Evolutionary conservation across 2,797 vertebrate species (phyloP).

Genomic region (Aldrovandia affinis): DNA sequence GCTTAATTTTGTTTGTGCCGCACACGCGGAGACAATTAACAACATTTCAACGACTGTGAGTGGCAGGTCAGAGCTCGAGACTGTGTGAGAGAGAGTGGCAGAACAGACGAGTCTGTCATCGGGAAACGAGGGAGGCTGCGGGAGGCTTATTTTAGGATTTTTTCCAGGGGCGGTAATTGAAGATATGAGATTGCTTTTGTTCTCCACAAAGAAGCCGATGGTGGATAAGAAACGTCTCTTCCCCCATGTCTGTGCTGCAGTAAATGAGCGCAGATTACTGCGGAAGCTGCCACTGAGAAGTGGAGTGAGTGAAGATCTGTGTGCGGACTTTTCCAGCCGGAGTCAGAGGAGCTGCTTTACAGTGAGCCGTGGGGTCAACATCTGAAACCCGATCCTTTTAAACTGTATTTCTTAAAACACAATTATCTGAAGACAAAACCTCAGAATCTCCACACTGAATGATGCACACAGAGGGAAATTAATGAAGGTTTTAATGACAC

Average conservation of each 20-base stretch:
- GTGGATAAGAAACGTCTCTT: neutral
- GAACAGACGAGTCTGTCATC: neutral
- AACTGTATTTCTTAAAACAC: neutral
- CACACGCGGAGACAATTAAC: neutral
- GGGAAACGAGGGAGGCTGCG: neutral
- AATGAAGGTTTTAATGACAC: neutral
- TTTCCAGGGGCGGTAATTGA: neutral
- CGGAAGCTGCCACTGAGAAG: neutral
- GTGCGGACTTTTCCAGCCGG: neutral
- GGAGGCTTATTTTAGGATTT: neutral
- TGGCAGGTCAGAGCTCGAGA: neutral
- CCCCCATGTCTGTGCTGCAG: neutral
- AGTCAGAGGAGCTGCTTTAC: neutral
- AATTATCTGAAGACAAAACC: neutral
- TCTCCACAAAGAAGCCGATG: neutral
- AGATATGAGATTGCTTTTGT: neutral
- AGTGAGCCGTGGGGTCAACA: neutral
- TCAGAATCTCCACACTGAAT: neutral
- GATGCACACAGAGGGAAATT: neutral
- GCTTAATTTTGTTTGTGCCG: neutral
- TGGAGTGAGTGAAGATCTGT: neutral
- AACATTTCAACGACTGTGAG: neutral
- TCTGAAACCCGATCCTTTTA: neutral
- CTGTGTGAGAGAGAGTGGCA: neutral
- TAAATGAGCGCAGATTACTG: neutral